Base-by-base conservation (phyloP, 2,888 invertebrate genomes). In the Danaus chrysippus region DNA sequence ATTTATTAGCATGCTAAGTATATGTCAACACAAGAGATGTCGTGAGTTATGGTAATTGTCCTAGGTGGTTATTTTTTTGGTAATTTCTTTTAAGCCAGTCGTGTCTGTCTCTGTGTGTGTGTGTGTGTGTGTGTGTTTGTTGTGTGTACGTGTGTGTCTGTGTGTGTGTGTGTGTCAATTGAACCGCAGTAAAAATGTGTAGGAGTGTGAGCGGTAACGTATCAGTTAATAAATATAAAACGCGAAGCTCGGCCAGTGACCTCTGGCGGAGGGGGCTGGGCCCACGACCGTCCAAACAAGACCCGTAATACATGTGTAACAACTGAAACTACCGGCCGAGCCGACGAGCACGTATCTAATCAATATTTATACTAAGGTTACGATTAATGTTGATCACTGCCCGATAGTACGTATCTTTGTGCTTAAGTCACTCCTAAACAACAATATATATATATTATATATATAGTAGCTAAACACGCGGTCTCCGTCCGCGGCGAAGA, bases 311-410 rank as follows among this genome's bases (percentile, higher is more conserved):
- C 76, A 79, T 82, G 84, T 83, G 83, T 84, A 77, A 78, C 81
- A 83, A 85, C 86, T 87, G 87, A 79, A 83, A 83, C 78, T 83
- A 74, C 79, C 70, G 79, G 75, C 87, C 86, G 84, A 80, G 84
- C 86, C 79, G 74, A 78, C 49, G 49, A 49, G 49, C 49, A 9
- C 49, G 49, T 82, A 84, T 82, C 87, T 88, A 88, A 86, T 85
- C 86, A 84, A 87, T 34, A 86, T 86, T 87, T 89, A 86, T 84
- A 83, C 82, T 89, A 90, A 88, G 86, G 82, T 90, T 89, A 89
- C 87, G 84, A 83, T 87, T 83, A 88, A 90, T 91, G 90, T 91
- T 91, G 90, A 91, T 91, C 90, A 91, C 90, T 90, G 90, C 90
- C 90, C 89, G 88, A 85, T 86, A 86, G 89, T 91, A 90, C 89